phyloP scores from a whole-genome alignment of 2,888 invertebrate genomes.

The Drosophila affinis region DNA sequence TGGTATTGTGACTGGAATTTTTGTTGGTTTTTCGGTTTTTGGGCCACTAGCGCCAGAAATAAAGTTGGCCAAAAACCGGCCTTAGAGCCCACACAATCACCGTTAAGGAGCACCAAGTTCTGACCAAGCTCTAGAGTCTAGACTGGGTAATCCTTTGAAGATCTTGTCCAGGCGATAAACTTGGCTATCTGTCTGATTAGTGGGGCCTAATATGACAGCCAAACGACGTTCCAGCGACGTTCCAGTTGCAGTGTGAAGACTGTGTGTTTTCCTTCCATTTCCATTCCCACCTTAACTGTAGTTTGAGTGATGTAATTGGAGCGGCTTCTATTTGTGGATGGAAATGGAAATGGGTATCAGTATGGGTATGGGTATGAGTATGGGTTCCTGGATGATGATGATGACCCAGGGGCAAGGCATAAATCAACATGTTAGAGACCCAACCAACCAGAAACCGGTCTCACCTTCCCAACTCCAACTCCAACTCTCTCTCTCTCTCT shows the following conservation, averaged over 20 bases:
- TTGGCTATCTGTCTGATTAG: slow-evolving; percentile 71
- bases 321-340: slow-evolving; percentile 47
- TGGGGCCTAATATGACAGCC: slow-evolving; percentile 74
- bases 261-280: slow-evolving; percentile 26
- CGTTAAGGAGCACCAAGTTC: slow-evolving; percentile 53
- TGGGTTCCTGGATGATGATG: slow-evolving; percentile 11
- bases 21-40: slow-evolving; percentile 2
- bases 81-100: slow-evolving; percentile 34
- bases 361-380: not conserved
- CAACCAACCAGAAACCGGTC: slow-evolving; percentile 47
- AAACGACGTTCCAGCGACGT: slow-evolving; percentile 60
- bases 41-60: slow-evolving; percentile 59
- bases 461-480: not conserved
- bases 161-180: slow-evolving; percentile 72
- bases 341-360: not conserved
- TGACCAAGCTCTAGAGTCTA: slow-evolving; percentile 52
- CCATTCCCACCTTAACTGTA: slow-evolving; percentile 43
- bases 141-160: slow-evolving; percentile 71
- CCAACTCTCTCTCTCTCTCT: not conserved
- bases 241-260: slow-evolving; percentile 9
- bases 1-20: not conserved
- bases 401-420: slow-evolving; percentile 37
- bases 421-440: slow-evolving; percentile 66
- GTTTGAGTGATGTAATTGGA: slow-evolving; percentile 76
- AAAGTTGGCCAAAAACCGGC: slow-evolving; percentile 65